A percentile compares a stretch with the other conserved stretches of the same genome.
phyloP scores from a whole-genome alignment of 2,888 invertebrate species.

The Apomyelois bistriatella region DNA sequence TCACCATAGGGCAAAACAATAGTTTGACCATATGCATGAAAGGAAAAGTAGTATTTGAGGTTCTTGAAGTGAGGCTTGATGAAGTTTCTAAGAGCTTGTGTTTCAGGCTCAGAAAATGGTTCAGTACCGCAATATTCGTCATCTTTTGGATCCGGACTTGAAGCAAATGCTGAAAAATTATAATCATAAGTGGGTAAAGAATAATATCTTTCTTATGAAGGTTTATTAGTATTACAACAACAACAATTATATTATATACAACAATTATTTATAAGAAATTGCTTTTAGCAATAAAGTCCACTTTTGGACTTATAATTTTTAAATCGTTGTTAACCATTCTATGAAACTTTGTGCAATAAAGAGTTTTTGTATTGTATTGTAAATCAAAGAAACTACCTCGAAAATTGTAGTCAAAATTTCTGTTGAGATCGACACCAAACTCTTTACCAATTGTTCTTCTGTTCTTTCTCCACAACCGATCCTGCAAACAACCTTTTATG shows the following conservation, averaged over 20 bases:
- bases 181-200: too few species aligned
- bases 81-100: conserved; percentile 39
- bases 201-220: too few species aligned
- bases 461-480: conserved; percentile 84
- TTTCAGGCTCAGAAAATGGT: conserved; percentile 61
- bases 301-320: too few species aligned
- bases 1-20: conserved; percentile 80
- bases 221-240: too few species aligned
- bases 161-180: conserved; percentile 34
- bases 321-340: too few species aligned
- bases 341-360: too few species aligned
- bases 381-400: too few species aligned
- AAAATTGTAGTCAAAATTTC: conserved; percentile 81
- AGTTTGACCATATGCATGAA: conserved; percentile 83
- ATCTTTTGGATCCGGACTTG: conserved; percentile 32
- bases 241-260: too few species aligned
- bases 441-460: conserved; percentile 51
- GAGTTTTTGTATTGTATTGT: too few species aligned
- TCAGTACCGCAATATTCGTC: conserved; percentile 46
- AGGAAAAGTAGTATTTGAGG: conserved; percentile 80
- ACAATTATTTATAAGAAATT: too few species aligned
- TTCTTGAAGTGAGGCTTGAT: conserved; percentile 31
- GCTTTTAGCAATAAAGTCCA: too few species aligned
- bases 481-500: conserved; percentile 37
- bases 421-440: conserved; percentile 81